phyloP scores from a whole-genome alignment of 2,113 vertebrate species.

The Typhlomys cinereus region DNA sequence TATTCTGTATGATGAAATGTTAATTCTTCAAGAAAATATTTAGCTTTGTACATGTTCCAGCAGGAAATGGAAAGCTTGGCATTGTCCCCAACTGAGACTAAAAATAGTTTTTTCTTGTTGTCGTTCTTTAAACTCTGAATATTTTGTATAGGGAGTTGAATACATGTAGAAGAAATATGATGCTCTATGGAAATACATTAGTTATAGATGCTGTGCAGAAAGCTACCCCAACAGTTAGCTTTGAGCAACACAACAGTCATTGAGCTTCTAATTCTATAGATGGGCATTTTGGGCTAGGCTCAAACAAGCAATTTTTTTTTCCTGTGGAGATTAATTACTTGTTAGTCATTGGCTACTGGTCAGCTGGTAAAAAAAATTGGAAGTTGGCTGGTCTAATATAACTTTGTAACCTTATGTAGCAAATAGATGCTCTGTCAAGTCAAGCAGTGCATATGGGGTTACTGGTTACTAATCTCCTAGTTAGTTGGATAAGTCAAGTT shows the following conservation, averaged over 20 bases:
- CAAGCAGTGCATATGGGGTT: too few relatives aligned
- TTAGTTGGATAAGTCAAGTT: not conserved
- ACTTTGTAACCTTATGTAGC: not conserved
- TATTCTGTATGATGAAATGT: not conserved
- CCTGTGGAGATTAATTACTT: not conserved
- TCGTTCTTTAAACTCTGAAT: not conserved
- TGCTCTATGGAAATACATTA: not conserved
- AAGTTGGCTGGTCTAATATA: not conserved
- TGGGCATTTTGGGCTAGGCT: not conserved
- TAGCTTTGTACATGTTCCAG: not conserved
- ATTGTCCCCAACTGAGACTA: not conserved
- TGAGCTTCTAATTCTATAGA: not conserved
- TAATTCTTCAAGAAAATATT: constrained; percentile 31
- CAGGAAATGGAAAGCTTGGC: constrained; percentile 8
- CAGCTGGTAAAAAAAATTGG: not conserved
- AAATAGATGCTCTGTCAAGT: not conserved
- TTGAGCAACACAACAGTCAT: not conserved
- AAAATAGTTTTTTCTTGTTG: not conserved
- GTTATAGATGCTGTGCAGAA: not conserved
- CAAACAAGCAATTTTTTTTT: not conserved
- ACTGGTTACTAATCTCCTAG: not conserved
- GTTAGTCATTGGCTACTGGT: not conserved
- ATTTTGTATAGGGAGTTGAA: not conserved
- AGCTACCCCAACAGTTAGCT: not conserved
- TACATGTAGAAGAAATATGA: constrained; percentile 10